Evolutionary conservation across 1,140 invertebrate genomes (phyloP).

Genomic region (Tetramorium simillimum): DNA sequence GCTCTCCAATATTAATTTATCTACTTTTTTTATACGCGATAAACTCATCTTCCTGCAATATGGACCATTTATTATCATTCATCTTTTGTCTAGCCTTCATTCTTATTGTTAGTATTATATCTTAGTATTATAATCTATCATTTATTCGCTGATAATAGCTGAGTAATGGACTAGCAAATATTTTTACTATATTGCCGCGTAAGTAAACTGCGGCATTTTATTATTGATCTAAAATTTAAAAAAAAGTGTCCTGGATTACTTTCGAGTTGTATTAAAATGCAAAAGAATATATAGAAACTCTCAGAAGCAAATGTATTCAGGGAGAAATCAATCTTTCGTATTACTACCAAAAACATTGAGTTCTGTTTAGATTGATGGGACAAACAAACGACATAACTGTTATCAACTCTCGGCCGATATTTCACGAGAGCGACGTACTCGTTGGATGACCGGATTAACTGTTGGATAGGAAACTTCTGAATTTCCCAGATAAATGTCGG

Average conservation of each 20-base stretch:
- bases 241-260: not conserved
- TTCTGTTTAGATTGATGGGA: conserved; percentile 15
- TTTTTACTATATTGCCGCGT: not conserved
- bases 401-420: conserved; percentile 22
- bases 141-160: not conserved
- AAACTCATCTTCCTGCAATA: not conserved
- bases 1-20: not conserved
- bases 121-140: not conserved
- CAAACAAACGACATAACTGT: conserved; percentile 29
- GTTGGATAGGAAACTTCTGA: conserved; percentile 37
- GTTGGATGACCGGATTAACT: conserved; percentile 32
- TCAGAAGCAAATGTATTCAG: not conserved
- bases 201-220: not conserved
- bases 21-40: not conserved
- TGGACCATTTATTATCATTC: not conserved
- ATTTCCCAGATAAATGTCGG: conserved; percentile 45
- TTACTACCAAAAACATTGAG: conserved; percentile 27
- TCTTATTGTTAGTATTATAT: not conserved
- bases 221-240: not conserved
- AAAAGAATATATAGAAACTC: not conserved
- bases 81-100: not conserved
- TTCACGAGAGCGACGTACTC: conserved; percentile 29
- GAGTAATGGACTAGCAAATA: not conserved
- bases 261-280: not conserved
- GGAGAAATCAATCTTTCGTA: not conserved